Base-by-base conservation (phyloP, 2,888 invertebrate genomes). In the Diarsia dahlii region DNA sequence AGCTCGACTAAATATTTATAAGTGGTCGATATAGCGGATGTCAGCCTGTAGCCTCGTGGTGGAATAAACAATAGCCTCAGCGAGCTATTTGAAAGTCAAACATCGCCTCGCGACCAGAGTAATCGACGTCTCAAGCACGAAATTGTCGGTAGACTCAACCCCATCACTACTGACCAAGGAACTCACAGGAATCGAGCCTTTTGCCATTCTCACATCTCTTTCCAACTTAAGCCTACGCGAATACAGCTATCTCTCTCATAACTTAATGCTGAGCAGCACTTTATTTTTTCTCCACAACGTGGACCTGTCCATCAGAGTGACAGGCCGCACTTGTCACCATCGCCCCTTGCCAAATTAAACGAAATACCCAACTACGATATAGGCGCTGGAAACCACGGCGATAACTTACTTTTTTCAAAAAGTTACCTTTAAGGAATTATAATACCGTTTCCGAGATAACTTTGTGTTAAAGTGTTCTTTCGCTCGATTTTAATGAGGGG, bases 111-210 rank as follows among this genome's bases (percentile, higher is more conserved):
- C 87, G 88, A 89, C 88, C 88, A 91, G 93, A 91, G 93, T 93
- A 94, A 94, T 94, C 93, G 93, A 94, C 93, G 91, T 94, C 93
- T 94, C 93, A 93, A 94, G 91, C 92, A 92, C 93, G 88, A 91
- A 91, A 92, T 91, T 88, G 90, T 91, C 91, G 90, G 90, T 91
- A 89, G 87, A 90, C 78, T 71, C 71, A 79, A 87, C 91, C 84
- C 92, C 92, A 92, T 91, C 89, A 91, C 89, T 90, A 90, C 91
- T 91, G 81, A 80, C 88, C 88, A 89, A 89, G 89, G 90, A 90
- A 90, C 89, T 89, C 89, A 89, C 89, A 87, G 89, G 85, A 89
- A 90, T 86, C 88, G 86, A 89, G 89, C 85, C 88, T 86, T 88
- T 88, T 91, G 89, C 90, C 90, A 89, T 87, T 87, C 79, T 71